Conservation (phyloP, 2,113 vertebrate genomes). For the Pangasianodon hypophthalmus region DNA sequence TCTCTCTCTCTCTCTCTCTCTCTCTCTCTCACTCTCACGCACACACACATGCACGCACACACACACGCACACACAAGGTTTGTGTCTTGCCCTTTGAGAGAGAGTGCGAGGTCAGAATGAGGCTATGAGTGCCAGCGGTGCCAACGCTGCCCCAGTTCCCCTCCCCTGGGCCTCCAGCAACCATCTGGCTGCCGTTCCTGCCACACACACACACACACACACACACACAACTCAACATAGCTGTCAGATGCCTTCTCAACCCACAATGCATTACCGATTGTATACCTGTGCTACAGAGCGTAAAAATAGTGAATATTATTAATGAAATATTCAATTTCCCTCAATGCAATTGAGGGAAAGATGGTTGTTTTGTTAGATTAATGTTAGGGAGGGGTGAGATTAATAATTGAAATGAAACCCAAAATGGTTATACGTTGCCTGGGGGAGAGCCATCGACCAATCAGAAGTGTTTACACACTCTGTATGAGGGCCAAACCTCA, state of each 20-base stretch:
- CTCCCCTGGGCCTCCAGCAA: conserved; percentile 51
- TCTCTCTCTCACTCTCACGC: neutral
- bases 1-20: conserved; percentile 3
- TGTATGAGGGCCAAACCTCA: neutral
- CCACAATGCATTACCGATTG: conserved; percentile 30
- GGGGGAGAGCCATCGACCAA: conserved; percentile 30
- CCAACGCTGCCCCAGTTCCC: conserved; percentile 46
- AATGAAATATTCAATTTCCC: neutral
- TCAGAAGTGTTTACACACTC: conserved; percentile 10
- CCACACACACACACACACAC: conserved; percentile 46
- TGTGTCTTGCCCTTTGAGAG: conserved; percentile 41
- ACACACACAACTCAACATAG: conserved; percentile 35
- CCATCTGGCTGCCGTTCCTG: conserved; percentile 58
- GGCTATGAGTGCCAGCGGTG: conserved; percentile 54
- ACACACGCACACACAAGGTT: conserved; percentile 25
- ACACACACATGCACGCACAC: neutral
- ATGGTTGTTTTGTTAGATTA: conserved; percentile 28
- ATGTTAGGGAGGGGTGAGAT: conserved; percentile 18
- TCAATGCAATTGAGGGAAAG: conserved; percentile 25
- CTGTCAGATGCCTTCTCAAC: conserved; percentile 52
- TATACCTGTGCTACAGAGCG: conserved; percentile 17
- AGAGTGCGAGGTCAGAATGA: conserved; percentile 52
- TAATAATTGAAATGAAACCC: conserved; percentile 20
- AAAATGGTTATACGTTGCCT: conserved; percentile 25
- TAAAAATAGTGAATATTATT: conserved; percentile 14